These are phyloP conservation scores for Volucella inflata DNA, from an alignment of 2,888 invertebrate genomes.

Conservation along the genomic window DNA sequence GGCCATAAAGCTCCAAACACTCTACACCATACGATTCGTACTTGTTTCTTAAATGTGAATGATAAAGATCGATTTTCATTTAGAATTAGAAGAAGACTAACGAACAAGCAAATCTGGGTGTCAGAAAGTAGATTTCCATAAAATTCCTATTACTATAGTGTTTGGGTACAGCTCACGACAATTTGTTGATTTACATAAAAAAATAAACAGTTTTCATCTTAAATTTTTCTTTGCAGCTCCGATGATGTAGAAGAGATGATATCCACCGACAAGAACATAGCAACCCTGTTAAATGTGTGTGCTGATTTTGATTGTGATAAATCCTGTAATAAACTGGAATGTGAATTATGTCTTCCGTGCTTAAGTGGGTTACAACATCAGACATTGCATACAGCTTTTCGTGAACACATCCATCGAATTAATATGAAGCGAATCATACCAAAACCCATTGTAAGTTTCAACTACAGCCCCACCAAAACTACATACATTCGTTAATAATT, in stretches of 20 bases:
- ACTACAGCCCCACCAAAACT: neutral
- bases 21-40: too few relatives aligned
- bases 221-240: constrained; percentile 81
- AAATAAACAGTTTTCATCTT: neutral
- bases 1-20: too few relatives aligned
- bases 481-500: neutral
- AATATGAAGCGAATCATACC: constrained; percentile 94
- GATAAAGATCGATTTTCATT: too few relatives aligned
- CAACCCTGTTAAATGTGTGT: constrained; percentile 90
- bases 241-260: constrained; percentile 86
- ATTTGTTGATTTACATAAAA: too few relatives aligned
- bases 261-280: constrained; percentile 91
- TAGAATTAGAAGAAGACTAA: too few relatives aligned
- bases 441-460: constrained; percentile 85
- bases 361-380: constrained; percentile 86
- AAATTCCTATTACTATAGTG: too few relatives aligned
- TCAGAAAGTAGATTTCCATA: too few relatives aligned
- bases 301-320: constrained; percentile 84
- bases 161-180: too few relatives aligned
- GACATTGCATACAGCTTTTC: constrained; percentile 88
- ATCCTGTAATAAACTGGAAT: constrained; percentile 88
- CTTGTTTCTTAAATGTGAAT: too few relatives aligned
- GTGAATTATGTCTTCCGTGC: constrained; percentile 92
- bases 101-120: too few relatives aligned
- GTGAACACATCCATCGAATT: constrained; percentile 91